Evolutionary conservation across 2,797 vertebrate species (phyloP).

Genomic region (Myotis planiceps): DNA sequence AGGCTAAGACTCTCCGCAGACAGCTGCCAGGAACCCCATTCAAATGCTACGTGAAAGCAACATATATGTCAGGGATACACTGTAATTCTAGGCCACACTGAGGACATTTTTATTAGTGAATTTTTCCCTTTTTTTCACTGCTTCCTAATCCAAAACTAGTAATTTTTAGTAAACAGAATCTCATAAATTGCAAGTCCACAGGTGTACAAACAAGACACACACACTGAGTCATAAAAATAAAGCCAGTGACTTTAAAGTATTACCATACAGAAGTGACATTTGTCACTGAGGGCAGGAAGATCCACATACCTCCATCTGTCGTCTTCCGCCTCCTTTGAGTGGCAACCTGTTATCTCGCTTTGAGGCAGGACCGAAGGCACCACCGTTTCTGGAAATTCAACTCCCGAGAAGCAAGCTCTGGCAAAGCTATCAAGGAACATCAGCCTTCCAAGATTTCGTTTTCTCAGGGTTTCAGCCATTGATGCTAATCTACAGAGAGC

Average conservation of each 20-base stretch:
- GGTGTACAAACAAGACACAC: background rate
- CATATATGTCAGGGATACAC: background rate
- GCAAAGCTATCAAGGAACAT: background rate
- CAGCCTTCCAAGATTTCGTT: background rate
- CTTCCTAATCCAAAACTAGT: background rate
- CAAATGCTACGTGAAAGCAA: background rate
- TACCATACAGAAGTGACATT: background rate
- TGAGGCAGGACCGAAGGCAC: background rate
- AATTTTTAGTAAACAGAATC: background rate
- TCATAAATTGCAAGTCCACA: background rate
- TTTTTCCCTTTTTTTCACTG: background rate
- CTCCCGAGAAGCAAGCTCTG: background rate
- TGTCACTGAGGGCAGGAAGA: background rate
- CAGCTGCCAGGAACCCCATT: background rate
- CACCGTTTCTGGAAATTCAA: background rate
- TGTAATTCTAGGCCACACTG: background rate
- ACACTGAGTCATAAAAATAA: background rate
- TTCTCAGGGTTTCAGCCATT: background rate
- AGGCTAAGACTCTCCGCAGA: background rate
- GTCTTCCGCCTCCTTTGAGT: background rate
- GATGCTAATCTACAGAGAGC: background rate
- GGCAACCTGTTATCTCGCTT: background rate
- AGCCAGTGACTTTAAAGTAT: background rate
- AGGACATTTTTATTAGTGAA: background rate
- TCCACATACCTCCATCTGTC: background rate